Percentiles rank a stretch among this genome's conserved stretches.
These are phyloP conservation scores for Acridotheres tristis DNA, from an alignment of 2,797 vertebrate species.

Conservation along the genomic window DNA sequence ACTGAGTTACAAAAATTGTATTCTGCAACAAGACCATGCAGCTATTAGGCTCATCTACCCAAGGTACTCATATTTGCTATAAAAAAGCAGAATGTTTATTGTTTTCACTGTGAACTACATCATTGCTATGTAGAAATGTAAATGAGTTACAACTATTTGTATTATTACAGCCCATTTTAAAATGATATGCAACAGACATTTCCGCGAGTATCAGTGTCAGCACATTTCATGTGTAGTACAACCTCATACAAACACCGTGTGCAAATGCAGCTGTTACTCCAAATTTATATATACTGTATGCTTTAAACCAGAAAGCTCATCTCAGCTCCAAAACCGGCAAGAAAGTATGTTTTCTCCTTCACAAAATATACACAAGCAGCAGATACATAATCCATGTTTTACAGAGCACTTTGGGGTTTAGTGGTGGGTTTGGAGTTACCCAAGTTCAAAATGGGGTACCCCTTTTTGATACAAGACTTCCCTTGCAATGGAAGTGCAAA, in stretches of 20 bases:
- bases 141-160: conserved; percentile 37
- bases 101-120: conserved; percentile 36
- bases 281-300: background rate
- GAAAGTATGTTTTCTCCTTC: background rate
- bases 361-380: background rate
- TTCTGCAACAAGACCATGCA: background rate
- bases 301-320: background rate
- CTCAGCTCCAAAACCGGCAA: background rate
- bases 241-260: background rate
- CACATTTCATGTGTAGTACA: background rate
- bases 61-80: background rate
- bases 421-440: background rate
- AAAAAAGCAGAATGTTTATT: conserved; percentile 65
- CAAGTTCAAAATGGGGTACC: background rate
- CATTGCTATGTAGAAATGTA: conserved; percentile 1
- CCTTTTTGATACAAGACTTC: background rate
- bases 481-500: background rate
- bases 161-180: conserved; percentile 23
- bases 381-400: background rate
- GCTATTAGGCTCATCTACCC: background rate
- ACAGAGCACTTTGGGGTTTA: background rate
- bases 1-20: background rate
- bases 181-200: background rate
- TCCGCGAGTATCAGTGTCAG: background rate
- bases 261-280: background rate